Base-by-base conservation (phyloP, 2,113 vertebrate species). In the Tenebrosternarchus preto region DNA sequence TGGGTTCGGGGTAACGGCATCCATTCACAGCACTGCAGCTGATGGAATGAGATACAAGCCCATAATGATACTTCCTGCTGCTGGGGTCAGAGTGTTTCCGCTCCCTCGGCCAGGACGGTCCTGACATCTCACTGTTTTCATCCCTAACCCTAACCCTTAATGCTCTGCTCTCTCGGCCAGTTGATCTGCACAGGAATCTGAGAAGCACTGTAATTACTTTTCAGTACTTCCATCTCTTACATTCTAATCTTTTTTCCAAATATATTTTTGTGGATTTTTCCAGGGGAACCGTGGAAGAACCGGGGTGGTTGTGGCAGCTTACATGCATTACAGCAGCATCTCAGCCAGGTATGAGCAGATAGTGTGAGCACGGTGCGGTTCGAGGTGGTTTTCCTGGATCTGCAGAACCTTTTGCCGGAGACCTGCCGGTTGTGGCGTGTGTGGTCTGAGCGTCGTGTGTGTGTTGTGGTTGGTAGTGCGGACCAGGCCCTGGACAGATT, bases 261-360 rank as follows among this genome's bases (percentile, higher is more conserved):
- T 89, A 29, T 82, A 87, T 59, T 86, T 63, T 36, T 46, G 12
- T 57, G 4, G 64, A 53, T 80, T 39, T 73, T 50, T 46, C 0
- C 91, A 99, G 97, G 97, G 97, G 27, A 98, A 96, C 80, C 93
- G 95, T 22, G 96, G 97, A 68, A 92, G 95, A 7, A 96, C 95
- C 0, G 97, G 97, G 0, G 97, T 99, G 70, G 97, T 98, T 17
- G 95, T 97, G 6, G 97, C 97, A 0, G 96, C 97, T 0, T 99
- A 98, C 88, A 96, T 98, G 96, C 96, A 99, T 88, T 98, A 99
- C 93, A 99, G 97, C 94, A 98, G 96, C 92, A 98, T 99, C 89
- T 98, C 96, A 0, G 96, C 96, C 88, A 98, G 97, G 97, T 99
- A 93, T 12, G 63, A 50, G 43, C 43, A 15, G 43, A 15, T 9